These are phyloP conservation scores for Popillia japonica DNA, from an alignment of 1,140 invertebrate species.

Conservation along the genomic window DNA sequence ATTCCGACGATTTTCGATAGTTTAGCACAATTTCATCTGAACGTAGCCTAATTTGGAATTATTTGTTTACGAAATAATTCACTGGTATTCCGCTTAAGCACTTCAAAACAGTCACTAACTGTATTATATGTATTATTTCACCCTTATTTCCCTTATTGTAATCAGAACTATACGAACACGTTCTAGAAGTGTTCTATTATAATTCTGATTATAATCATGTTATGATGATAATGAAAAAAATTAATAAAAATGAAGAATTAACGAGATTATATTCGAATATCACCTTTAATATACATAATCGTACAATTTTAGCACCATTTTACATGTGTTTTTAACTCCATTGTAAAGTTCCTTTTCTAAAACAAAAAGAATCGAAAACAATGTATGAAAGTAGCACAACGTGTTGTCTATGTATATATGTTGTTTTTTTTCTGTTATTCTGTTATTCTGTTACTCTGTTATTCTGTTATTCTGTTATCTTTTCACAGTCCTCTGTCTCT, in stretches of 20 bases:
- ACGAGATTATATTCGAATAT: too few species aligned
- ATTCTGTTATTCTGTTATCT: background rate
- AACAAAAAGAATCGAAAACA: background rate
- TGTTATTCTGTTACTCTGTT: too few species aligned
- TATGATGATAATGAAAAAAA: background rate
- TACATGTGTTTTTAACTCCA: conserved; percentile 15
- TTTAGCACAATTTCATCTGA: too few species aligned
- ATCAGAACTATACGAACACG: too few species aligned
- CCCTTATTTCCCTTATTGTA: too few species aligned
- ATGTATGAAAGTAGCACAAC: background rate
- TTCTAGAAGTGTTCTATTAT: too few species aligned
- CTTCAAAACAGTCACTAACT: conserved; percentile 11
- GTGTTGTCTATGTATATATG: background rate
- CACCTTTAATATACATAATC: too few species aligned
- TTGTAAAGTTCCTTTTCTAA: background rate
- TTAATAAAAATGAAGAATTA: background rate
- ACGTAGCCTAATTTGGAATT: background rate
- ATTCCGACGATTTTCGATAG: too few species aligned
- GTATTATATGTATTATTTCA: background rate
- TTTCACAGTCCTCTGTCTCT: conserved; percentile 19
- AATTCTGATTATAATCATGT: too few species aligned
- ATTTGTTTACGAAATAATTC: background rate
- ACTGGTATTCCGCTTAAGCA: conserved; percentile 20
- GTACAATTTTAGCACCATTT: too few species aligned
- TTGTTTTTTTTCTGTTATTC: too few species aligned